Conservation (phyloP, 2,797 vertebrate genomes). For the Brotula barbata region DNA sequence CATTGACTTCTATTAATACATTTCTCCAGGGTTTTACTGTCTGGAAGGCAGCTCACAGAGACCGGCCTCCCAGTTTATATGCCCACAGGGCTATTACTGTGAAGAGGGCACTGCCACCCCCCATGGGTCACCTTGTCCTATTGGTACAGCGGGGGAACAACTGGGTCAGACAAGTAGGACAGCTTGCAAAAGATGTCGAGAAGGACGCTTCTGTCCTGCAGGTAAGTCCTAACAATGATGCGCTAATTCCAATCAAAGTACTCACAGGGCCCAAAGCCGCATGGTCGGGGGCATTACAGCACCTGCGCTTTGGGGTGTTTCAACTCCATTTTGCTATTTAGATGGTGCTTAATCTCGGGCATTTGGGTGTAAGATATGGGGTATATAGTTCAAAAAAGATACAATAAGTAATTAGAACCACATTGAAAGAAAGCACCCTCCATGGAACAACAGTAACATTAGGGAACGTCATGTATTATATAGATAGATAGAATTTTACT, state of each 20-base stretch:
- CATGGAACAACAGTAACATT: too few species aligned
- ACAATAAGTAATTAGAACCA: conserved; percentile 1
- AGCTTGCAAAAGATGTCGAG: conserved; percentile 82
- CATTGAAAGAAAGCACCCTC: conserved; percentile 5
- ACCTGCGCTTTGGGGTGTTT: too few species aligned
- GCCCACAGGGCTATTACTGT: conserved; percentile 85
- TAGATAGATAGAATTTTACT: conserved; percentile 7
- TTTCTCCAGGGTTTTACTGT: conserved; percentile 83
- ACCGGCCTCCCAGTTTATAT: conserved; percentile 81
- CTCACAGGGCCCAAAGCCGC: conserved; percentile 21
- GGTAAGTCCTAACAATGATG: conserved; percentile 66
- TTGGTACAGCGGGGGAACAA: conserved; percentile 83
- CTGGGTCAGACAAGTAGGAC: conserved; percentile 85
- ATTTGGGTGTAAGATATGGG: too few species aligned
- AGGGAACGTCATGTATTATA: neutral
- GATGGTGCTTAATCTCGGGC: too few species aligned
- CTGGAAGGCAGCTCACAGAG: conserved; percentile 80
- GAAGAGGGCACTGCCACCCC: conserved; percentile 81
- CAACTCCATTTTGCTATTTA: too few species aligned
- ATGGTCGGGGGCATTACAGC: too few species aligned
- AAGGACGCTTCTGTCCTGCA: conserved; percentile 85
- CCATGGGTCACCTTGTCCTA: conserved; percentile 83
- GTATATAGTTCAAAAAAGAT: too few species aligned
- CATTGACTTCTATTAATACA: conserved; percentile 43
- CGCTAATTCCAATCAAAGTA: conserved; percentile 16